These are phyloP conservation scores for Hoplias malabaricus DNA, from an alignment of 2,113 vertebrate species.

Conservation along the genomic window DNA sequence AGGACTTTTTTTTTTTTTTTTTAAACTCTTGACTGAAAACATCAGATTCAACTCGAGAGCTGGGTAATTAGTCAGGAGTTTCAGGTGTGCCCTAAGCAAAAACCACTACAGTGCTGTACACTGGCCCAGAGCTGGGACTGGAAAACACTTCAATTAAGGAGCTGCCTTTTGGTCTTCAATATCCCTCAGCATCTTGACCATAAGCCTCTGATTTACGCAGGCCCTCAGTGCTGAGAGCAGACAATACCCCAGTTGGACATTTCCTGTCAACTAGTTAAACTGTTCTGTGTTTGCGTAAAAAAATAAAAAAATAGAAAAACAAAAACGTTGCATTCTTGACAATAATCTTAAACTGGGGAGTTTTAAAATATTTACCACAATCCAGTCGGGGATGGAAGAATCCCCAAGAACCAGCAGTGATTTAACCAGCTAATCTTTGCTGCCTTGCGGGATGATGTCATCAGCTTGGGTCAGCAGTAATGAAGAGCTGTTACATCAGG, in stretches of 20 bases:
- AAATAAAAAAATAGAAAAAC: no score
- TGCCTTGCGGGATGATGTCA: slow-evolving; percentile 56
- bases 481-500: slow-evolving; percentile 49
- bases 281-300: not conserved
- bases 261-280: not conserved
- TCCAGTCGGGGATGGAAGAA: not conserved
- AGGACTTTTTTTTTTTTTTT: not conserved
- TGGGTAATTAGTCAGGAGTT: not conserved
- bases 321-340: not conserved
- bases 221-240: not conserved
- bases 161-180: not conserved
- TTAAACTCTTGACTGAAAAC: not conserved
- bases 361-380: not conserved
- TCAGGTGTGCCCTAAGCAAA: not conserved
- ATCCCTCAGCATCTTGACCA: not conserved
- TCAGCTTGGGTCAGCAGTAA: slow-evolving; percentile 50
- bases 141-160: not conserved
- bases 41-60: not conserved
- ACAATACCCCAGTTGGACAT: not conserved
- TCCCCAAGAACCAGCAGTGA: slow-evolving; percentile 28
- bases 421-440: slow-evolving; percentile 47
- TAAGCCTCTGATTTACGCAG: not conserved
- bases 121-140: not conserved
- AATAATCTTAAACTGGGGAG: not conserved
- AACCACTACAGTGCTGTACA: not conserved